Percentiles rank a stretch among this genome's conserved stretches.
Conservation (phyloP, 2,797 vertebrate genomes). For the Borostomias antarcticus region DNA sequence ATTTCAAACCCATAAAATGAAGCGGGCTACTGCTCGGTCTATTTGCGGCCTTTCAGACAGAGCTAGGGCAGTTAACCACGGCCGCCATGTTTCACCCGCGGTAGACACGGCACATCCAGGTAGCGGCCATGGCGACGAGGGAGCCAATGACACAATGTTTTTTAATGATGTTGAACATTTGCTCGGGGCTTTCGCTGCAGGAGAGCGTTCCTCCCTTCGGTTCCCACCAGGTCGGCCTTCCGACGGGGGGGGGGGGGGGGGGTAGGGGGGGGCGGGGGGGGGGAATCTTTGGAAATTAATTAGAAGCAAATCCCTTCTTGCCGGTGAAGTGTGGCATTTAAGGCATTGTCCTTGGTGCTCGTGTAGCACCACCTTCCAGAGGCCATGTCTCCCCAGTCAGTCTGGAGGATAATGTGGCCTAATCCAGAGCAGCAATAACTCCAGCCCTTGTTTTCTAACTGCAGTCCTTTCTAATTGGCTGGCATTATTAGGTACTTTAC, state of each 20-base stretch:
- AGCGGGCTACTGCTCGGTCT: slow-evolving; percentile 5
- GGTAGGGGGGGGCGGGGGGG: slow-evolving; percentile 30
- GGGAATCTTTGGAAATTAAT: slow-evolving; percentile 79
- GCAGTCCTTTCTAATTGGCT: slow-evolving; percentile 78
- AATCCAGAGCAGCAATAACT: slow-evolving; percentile 78
- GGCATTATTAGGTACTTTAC: slow-evolving; percentile 83
- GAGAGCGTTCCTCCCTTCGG: slow-evolving; percentile 60
- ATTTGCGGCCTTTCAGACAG: slow-evolving; percentile 36
- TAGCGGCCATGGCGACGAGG: slow-evolving; percentile 34
- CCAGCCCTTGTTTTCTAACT: slow-evolving; percentile 72
- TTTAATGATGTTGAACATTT: slow-evolving; percentile 72
- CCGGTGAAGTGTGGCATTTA: slow-evolving; percentile 81
- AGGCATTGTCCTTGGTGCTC: slow-evolving; percentile 76
- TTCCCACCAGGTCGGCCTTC: slow-evolving; percentile 65
- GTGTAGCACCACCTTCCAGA: slow-evolving; percentile 72
- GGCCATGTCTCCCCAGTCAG: slow-evolving; percentile 63
- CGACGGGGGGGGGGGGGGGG: slow-evolving; percentile 43
- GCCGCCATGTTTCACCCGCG: slow-evolving; percentile 43
- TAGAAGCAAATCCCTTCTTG: slow-evolving; percentile 78
- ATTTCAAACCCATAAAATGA: slow-evolving; percentile 14
- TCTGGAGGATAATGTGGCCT: slow-evolving; percentile 71
- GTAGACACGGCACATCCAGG: slow-evolving; percentile 40
- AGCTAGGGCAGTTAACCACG: slow-evolving; percentile 28
- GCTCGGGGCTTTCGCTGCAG: slow-evolving; percentile 58
- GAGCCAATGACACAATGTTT: slow-evolving; percentile 67